Conservation (phyloP, 2,888 invertebrate genomes). For the Parnassius smintheus region DNA sequence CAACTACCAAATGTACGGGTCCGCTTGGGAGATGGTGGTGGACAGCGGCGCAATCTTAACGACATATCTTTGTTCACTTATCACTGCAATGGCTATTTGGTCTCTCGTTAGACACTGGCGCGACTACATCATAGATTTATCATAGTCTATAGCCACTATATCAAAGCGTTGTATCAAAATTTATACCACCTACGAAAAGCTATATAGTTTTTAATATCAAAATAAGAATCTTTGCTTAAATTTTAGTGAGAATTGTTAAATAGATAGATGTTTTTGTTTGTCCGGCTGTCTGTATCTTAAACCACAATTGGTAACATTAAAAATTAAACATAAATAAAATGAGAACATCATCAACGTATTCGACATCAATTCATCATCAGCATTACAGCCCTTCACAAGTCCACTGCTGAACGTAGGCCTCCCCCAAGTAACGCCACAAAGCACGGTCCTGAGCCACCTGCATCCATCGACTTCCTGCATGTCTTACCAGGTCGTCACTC, state of each 20-base stretch:
- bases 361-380: too few relatives aligned
- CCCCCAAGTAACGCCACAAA: too few relatives aligned
- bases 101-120: conserved; percentile 29
- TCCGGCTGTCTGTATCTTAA: too few relatives aligned
- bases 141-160: conserved; percentile 6
- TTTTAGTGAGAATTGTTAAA: background rate
- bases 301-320: too few relatives aligned
- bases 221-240: conserved; percentile 8
- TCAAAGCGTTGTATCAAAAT: conserved; percentile 17
- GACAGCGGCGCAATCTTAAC: conserved; percentile 31
- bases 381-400: too few relatives aligned
- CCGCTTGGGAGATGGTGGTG: conserved; percentile 25
- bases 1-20: conserved; percentile 1
- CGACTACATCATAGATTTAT: conserved; percentile 17
- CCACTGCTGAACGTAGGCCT: too few relatives aligned
- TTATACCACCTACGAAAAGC: conserved; percentile 14
- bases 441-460: too few relatives aligned
- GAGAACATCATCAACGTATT: too few relatives aligned
- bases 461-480: too few relatives aligned
- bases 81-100: conserved; percentile 29
- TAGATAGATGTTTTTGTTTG: too few relatives aligned
- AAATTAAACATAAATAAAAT: too few relatives aligned
- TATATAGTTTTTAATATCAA: background rate
- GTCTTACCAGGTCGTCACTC: too few relatives aligned
- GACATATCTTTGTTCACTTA: conserved; percentile 33